Evolutionary conservation across 2,888 invertebrate species (phyloP).

Genomic region (Acanthococcus lagerstroemiae): DNA sequence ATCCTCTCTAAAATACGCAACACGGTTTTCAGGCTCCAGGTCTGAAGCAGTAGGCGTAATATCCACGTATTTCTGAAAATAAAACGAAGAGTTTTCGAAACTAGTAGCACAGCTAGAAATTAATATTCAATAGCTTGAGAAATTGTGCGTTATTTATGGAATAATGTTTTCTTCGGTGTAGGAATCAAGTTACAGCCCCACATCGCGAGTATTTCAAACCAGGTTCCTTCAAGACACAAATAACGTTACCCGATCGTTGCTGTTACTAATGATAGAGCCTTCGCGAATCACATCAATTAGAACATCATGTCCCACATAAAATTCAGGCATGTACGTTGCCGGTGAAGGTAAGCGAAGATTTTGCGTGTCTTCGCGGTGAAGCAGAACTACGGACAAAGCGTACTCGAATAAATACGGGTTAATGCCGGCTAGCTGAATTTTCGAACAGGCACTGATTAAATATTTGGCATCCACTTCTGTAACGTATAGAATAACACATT

Average conservation of each 20-base stretch:
- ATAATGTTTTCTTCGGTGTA: too few relatives aligned
- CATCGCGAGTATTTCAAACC: too few relatives aligned
- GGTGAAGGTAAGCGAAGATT: conserved; percentile 61
- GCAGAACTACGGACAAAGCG: conserved; percentile 61
- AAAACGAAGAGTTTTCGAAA: conserved; percentile 50
- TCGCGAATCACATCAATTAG: conserved; percentile 61
- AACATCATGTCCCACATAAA: conserved; percentile 60
- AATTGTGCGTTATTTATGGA: too few relatives aligned
- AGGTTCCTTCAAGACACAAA: too few relatives aligned
- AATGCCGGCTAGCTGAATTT: conserved; percentile 41
- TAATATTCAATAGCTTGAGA: background rate
- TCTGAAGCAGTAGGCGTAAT: conserved; percentile 60
- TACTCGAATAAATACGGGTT: conserved; percentile 76
- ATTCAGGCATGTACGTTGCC: conserved; percentile 68
- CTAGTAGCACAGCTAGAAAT: background rate
- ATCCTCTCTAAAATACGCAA: conserved; percentile 78
- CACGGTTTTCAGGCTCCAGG: conserved; percentile 63
- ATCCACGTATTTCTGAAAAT: conserved; percentile 52
- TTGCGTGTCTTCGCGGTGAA: conserved; percentile 62
- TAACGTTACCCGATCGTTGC: too few relatives aligned
- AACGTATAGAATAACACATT: background rate
- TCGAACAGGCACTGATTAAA: background rate
- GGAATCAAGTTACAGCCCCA: too few relatives aligned
- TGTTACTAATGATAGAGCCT: conserved; percentile 54
- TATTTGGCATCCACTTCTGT: background rate